These are phyloP conservation scores for Dolichallabes microphthalmus DNA, from an alignment of 2,113 vertebrate species.

Conservation along the genomic window DNA sequence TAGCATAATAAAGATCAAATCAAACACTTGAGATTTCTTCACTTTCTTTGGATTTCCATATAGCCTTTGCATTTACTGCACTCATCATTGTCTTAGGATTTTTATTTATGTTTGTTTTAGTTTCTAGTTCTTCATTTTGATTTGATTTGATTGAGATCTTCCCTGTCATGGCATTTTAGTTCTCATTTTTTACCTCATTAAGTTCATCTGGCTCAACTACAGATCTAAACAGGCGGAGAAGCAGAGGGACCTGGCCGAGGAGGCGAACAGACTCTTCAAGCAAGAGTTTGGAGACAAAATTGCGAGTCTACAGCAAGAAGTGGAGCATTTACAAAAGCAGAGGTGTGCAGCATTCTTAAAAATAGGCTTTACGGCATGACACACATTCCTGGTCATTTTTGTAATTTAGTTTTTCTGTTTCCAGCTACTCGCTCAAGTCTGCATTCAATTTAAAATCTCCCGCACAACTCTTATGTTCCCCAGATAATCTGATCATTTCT, in stretches of 20 bases:
- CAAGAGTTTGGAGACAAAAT: conserved; percentile 98
- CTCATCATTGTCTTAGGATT: conserved; percentile 14
- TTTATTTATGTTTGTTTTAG: conserved; percentile 50
- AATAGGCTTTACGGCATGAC: background rate
- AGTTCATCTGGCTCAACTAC: conserved; percentile 88
- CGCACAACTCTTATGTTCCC: no score
- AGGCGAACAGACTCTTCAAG: conserved; percentile 96
- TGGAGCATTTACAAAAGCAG: conserved; percentile 84
- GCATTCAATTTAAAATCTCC: background rate
- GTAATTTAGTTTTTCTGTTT: background rate
- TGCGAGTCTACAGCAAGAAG: conserved; percentile 87
- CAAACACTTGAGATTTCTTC: conserved; percentile 81
- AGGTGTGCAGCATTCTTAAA: conserved; percentile 68
- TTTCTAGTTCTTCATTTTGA: conserved; percentile 44
- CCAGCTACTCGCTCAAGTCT: background rate
- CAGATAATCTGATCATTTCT: no score
- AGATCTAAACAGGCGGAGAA: conserved; percentile 90
- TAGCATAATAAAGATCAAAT: conserved; percentile 84
- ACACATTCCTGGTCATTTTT: no score
- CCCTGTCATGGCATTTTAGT: conserved; percentile 77
- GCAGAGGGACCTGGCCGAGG: conserved; percentile 80
- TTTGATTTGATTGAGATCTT: conserved; percentile 47
- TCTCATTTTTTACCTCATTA: conserved; percentile 72
- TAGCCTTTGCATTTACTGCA: conserved; percentile 24
- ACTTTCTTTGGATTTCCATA: conserved; percentile 64